phyloP scores from a whole-genome alignment of 2,113 vertebrate species.

The Vulpes vulpes region DNA sequence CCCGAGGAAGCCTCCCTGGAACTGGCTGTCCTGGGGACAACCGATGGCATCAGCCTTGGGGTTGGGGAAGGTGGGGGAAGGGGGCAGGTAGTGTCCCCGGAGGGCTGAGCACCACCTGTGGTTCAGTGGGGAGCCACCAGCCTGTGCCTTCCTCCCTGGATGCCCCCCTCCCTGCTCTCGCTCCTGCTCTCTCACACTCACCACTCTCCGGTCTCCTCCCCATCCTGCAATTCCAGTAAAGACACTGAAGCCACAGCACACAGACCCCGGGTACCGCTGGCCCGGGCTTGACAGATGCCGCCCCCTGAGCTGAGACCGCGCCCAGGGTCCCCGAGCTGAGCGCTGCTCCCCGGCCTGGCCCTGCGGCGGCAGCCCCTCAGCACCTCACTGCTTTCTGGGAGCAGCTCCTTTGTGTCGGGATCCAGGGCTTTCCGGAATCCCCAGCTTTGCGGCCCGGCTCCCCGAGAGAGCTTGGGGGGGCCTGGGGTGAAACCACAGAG shows the following conservation, averaged over 20 bases:
- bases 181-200: not conserved
- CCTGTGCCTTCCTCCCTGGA: too few relatives aligned
- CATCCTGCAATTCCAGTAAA: not conserved
- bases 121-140: too few relatives aligned
- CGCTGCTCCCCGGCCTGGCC: not conserved
- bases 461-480: slow-evolving; percentile 43
- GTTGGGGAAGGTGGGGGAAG: too few relatives aligned
- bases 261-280: not conserved
- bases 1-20: too few relatives aligned
- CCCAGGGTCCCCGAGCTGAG: not conserved
- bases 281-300: not conserved
- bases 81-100: too few relatives aligned
- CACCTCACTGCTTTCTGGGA: not conserved
- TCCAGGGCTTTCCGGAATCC: slow-evolving; percentile 29
- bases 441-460: slow-evolving; percentile 54
- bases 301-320: not conserved
- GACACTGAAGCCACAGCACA: not conserved
- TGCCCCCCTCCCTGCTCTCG: too few relatives aligned
- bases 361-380: not conserved
- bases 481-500: slow-evolving; percentile 64
- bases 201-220: not conserved
- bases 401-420: slow-evolving; percentile 75
- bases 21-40: too few relatives aligned
- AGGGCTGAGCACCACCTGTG: too few relatives aligned
- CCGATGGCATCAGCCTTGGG: too few relatives aligned